Conservation (phyloP, 2,113 vertebrate species). For the Hydrochoerus hydrochaeris region DNA sequence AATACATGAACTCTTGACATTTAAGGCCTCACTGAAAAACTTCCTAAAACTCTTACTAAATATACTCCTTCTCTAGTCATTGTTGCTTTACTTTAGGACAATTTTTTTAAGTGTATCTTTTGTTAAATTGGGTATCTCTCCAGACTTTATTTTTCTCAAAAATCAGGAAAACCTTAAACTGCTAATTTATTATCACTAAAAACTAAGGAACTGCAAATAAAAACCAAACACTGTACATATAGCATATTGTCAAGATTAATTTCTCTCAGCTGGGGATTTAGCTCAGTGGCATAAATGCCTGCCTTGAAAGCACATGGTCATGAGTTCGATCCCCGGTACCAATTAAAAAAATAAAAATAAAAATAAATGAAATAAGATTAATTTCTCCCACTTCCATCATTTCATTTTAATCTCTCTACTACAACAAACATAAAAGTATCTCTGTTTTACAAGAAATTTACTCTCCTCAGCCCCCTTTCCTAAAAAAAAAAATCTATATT, state of each 20-base stretch:
- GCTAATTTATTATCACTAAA: constrained; percentile 15
- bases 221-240: neutral
- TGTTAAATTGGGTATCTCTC: neutral
- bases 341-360: too few relatives aligned
- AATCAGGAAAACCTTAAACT: neutral
- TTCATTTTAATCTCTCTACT: constrained; percentile 41
- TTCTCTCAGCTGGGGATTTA: too few relatives aligned
- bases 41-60: neutral
- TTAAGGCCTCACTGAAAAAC: neutral
- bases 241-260: neutral
- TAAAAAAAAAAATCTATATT: constrained; percentile 71
- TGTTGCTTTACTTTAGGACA: constrained; percentile 10
- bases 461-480: constrained; percentile 1
- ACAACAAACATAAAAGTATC: constrained; percentile 34
- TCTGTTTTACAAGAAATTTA: constrained; percentile 51
- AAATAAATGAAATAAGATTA: too few relatives aligned
- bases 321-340: too few relatives aligned
- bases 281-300: too few relatives aligned
- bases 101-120: neutral
- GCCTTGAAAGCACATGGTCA: too few relatives aligned
- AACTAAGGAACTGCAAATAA: constrained; percentile 37
- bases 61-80: neutral
- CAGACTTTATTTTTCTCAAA: neutral
- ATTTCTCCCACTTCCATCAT: neutral
- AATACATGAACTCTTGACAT: constrained; percentile 3